These are phyloP conservation scores for Tenrec ecaudatus DNA, from an alignment of 2,113 vertebrate species.

Conservation along the genomic window DNA sequence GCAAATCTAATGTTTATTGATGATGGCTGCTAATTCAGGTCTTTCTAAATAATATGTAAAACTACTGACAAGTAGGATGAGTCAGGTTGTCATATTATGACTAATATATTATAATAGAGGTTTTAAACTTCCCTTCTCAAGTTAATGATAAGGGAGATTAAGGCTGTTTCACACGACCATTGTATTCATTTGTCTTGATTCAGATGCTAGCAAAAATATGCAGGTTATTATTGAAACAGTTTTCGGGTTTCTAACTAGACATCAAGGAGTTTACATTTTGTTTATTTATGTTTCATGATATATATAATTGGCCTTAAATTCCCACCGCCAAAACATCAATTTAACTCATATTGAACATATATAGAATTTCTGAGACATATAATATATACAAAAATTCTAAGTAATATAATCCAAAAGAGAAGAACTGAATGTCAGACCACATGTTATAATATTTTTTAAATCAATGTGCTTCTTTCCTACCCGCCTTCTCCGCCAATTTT, in stretches of 20 bases:
- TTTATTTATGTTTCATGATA: background rate
- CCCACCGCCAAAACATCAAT: too few species aligned
- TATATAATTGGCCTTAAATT: background rate
- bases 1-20: conserved; percentile 4
- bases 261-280: background rate
- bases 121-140: background rate
- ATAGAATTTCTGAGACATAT: too few species aligned
- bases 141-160: background rate
- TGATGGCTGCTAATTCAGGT: background rate
- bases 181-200: background rate
- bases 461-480: background rate
- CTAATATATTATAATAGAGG: background rate
- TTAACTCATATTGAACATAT: too few species aligned
- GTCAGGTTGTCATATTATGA: background rate
- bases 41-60: background rate
- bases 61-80: background rate
- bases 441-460: background rate
- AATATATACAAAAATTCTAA: background rate
- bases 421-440: background rate
- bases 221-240: background rate
- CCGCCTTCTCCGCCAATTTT: background rate
- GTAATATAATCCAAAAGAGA: background rate
- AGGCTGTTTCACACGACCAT: background rate
- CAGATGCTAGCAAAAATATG: background rate
- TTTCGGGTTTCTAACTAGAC: background rate